phyloP scores from a whole-genome alignment of 2,113 vertebrate species.

The Percina caprodes region DNA sequence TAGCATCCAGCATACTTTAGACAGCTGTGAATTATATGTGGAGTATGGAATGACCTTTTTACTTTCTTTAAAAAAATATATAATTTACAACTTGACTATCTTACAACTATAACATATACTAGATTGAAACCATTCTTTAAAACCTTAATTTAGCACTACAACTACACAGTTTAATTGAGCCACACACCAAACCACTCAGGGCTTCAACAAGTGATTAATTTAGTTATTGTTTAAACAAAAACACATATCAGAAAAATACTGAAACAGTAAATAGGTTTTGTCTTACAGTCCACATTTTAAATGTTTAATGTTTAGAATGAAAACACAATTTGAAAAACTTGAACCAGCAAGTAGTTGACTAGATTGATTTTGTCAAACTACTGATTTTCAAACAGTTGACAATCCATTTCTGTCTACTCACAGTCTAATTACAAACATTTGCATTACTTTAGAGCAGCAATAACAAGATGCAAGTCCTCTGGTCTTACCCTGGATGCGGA shows the following conservation, averaged over 20 bases:
- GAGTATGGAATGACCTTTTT: background rate
- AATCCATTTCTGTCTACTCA: background rate
- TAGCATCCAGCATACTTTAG: background rate
- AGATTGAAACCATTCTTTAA: background rate
- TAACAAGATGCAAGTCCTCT: background rate
- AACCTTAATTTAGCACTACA: background rate
- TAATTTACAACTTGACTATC: background rate
- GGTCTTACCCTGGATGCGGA: conserved; percentile 87
- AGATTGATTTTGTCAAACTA: background rate
- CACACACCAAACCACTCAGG: background rate
- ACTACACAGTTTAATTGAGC: background rate
- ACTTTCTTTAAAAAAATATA: background rate
- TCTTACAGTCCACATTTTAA: background rate
- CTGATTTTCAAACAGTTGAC: background rate
- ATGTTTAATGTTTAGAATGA: background rate
- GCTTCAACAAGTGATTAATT: background rate
- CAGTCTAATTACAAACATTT: background rate
- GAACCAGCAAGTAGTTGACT: background rate
- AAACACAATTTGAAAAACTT: background rate
- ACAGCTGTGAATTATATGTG: conserved; percentile 1
- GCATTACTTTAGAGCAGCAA: background rate
- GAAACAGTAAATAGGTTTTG: background rate
- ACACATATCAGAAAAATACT: background rate
- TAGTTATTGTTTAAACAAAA: background rate
- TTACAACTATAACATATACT: background rate